Percentiles rank a stretch among this genome's conserved stretches.
Evolutionary conservation across 2,888 invertebrate species (phyloP).

Genomic region (Patella caerulea): DNA sequence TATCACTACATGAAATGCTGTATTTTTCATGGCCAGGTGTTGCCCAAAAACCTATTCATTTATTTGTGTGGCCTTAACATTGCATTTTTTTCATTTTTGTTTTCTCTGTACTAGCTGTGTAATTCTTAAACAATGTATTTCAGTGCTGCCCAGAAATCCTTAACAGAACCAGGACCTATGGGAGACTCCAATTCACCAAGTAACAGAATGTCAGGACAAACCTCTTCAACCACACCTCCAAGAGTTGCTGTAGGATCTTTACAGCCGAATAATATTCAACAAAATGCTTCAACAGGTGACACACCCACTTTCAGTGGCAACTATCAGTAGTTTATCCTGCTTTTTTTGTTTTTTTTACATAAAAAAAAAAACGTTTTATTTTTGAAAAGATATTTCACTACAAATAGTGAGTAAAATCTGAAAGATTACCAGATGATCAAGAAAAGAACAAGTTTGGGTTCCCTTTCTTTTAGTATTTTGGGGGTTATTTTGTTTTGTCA

Average conservation of each 20-base stretch:
- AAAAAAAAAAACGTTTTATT: too few relatives aligned
- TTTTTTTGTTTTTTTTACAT: background rate
- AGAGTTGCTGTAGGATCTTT: constrained; percentile 38
- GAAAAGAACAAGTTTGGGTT: too few relatives aligned
- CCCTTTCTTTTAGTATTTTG: too few relatives aligned
- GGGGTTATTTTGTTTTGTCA: too few relatives aligned
- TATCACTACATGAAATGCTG: too few relatives aligned
- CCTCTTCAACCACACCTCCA: background rate
- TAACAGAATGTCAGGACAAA: background rate
- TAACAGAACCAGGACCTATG: background rate
- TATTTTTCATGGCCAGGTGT: too few relatives aligned
- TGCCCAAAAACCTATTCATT: too few relatives aligned
- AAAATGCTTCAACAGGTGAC: constrained; percentile 34
- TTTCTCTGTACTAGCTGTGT: background rate
- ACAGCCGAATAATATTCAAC: constrained; percentile 41
- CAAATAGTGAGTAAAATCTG: too few relatives aligned
- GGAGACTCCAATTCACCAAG: background rate
- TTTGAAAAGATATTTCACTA: too few relatives aligned
- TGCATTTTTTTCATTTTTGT: too few relatives aligned
- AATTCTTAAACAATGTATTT: background rate
- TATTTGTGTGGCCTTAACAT: too few relatives aligned
- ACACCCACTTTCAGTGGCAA: constrained; percentile 41
- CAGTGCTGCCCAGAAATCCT: background rate
- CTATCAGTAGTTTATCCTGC: background rate
- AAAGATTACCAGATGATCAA: too few relatives aligned